phyloP scores from a whole-genome alignment of 2,113 vertebrate genomes.

The Anhinga rufa region DNA sequence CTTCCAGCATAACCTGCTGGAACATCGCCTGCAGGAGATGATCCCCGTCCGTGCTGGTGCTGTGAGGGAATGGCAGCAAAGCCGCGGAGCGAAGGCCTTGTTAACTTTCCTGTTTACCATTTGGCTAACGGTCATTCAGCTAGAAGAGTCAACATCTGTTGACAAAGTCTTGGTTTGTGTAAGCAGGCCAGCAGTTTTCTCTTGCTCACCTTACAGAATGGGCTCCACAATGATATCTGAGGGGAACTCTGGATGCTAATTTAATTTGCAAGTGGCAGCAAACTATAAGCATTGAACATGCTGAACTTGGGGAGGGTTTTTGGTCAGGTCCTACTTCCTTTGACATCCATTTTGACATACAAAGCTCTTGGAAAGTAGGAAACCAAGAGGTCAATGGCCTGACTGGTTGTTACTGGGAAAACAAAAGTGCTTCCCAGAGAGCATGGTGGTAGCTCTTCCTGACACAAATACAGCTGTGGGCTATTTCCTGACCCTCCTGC shows the following conservation, averaged over 20 bases:
- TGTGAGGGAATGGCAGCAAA: not conserved
- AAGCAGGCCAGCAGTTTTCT: not conserved
- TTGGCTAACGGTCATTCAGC: not conserved
- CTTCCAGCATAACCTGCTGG: fast-evolving
- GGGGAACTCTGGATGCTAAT: not conserved
- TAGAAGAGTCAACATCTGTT: not conserved
- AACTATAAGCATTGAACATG: not conserved
- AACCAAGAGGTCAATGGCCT: not conserved
- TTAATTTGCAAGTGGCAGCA: not conserved
- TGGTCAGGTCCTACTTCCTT: not conserved
- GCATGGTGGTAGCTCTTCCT: not conserved
- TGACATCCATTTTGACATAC: not conserved
- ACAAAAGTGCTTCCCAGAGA: not conserved
- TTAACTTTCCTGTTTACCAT: not conserved
- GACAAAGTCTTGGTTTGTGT: too few relatives aligned
- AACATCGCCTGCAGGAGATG: fast-evolving
- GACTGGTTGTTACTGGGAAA: not conserved
- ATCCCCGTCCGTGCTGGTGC: not conserved
- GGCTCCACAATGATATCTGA: not conserved
- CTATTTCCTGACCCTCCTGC: not conserved
- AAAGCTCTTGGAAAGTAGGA: not conserved
- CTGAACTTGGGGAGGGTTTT: not conserved
- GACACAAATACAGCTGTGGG: not conserved
- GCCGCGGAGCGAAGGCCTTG: not conserved
- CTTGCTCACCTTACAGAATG: not conserved